Percentiles rank a stretch among this genome's conserved stretches.
Evolutionary conservation across 2,113 vertebrate genomes (phyloP).

Genomic region (Lagopus leucura): DNA sequence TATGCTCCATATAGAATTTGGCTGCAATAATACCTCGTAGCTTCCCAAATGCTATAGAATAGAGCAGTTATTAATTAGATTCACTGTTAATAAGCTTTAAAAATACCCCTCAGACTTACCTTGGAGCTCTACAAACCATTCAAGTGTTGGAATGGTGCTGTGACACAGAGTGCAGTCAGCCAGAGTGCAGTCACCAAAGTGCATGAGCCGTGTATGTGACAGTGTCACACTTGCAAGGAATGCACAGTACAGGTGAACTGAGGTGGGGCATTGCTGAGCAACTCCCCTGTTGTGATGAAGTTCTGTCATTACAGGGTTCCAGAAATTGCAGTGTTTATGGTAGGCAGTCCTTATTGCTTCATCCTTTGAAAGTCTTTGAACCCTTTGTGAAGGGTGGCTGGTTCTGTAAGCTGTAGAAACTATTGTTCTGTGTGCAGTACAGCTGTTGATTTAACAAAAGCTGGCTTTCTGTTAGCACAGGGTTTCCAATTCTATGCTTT

Average conservation of each 20-base stretch:
- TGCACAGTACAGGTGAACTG: not conserved
- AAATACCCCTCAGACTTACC: not conserved
- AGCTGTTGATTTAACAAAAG: not conserved
- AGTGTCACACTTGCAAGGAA: not conserved
- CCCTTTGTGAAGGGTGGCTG: not conserved
- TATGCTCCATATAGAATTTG: not conserved
- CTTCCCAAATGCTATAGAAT: accelerated
- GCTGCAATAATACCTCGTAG: not conserved
- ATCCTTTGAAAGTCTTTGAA: not conserved
- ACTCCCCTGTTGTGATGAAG: conserved; percentile 10
- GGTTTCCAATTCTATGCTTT: not conserved
- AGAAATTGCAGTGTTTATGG: not conserved
- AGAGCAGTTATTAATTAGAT: not conserved
- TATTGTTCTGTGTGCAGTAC: not conserved
- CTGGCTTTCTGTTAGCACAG: not conserved
- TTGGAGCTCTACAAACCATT: not conserved
- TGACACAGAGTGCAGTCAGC: not conserved
- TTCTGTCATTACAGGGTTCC: conserved; percentile 53
- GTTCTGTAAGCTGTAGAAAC: not conserved
- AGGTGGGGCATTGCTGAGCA: conserved; percentile 61
- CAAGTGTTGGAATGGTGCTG: not conserved
- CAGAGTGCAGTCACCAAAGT: not conserved
- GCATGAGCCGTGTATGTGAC: not conserved
- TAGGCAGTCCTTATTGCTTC: not conserved
- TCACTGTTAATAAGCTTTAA: not conserved